A percentile compares a stretch with the other conserved stretches of the same genome.
Evolutionary conservation across 2,797 vertebrate species (phyloP).

Genomic region (Cephalopachus bancanus): DNA sequence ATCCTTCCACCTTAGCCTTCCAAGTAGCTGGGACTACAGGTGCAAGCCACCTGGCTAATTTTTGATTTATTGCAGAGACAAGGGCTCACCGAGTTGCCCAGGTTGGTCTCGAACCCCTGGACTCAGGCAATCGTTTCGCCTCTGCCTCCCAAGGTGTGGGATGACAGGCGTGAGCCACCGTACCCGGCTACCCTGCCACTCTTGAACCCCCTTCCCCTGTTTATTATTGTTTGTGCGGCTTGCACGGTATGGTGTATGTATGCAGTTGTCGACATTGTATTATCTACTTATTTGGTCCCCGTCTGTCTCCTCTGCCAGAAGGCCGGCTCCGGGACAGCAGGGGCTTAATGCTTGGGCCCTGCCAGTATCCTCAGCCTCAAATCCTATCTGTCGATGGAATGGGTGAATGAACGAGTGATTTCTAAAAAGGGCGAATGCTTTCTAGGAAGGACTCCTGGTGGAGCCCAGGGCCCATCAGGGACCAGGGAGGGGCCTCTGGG

Average conservation of each 20-base stretch:
- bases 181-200: neutral
- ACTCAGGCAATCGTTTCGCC: neutral
- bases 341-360: neutral
- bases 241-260: neutral
- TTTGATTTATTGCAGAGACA: neutral
- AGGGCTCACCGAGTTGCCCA: neutral
- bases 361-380: neutral
- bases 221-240: neutral
- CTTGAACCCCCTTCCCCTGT: neutral
- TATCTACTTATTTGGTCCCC: neutral
- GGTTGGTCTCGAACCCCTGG: neutral
- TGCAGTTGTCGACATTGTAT: neutral
- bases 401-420: neutral
- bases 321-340: neutral
- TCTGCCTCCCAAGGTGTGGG: neutral
- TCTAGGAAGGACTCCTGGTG: neutral
- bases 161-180: neutral
- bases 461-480: neutral
- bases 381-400: neutral
- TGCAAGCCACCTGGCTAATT: neutral
- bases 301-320: neutral
- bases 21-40: neutral
- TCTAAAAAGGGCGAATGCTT: neutral
- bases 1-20: neutral
- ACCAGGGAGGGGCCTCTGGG: neutral